Base-by-base conservation (phyloP, 2,797 vertebrate genomes). In the Sciurus vulgaris region DNA sequence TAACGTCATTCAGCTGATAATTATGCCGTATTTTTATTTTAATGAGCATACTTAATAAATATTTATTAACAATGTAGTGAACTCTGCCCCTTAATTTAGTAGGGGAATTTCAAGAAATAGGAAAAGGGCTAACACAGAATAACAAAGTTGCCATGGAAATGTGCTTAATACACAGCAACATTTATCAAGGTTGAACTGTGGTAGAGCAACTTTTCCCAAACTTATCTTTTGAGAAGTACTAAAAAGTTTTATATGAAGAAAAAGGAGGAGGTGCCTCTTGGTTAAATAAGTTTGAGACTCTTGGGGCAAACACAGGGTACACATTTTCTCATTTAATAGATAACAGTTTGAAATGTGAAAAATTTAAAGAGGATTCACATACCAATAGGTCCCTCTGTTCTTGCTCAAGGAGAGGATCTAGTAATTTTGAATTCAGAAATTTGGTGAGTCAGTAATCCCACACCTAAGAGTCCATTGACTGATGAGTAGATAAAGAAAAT, bases 131-230 rank as follows among this genome's bases (percentile, higher is more conserved):
- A 79, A 35, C 15, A 35, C 15, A 35, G 26, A 76, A 82, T 85
- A 76, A 82, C 76, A 82, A 92, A 94, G 1, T 8, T 86, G 7
- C 33, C 30, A 38, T 49, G 28, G 54, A 20, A 94, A 51, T 6
- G 15, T 93, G 9, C 26, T 84, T 87, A 69, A 84, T 49, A 88
- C 59, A 76, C 84, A 93, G 17, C 11, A 96, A 33, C n/a, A 81
- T 86, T 94, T 94, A 26, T 74, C 70, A 54, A 79, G 49, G 35
- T 90, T 63, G n/a, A 84, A 72, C 17, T 74, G 2, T 69, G 84
- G 84, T 33, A 78, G 10, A 44, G 17, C 28, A 90, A 9, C 24
- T 24, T 83, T 85, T 38, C 49, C 18, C 22, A 56, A 74, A 76
- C 17, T 73, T 38, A 47, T 28, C 30, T 74, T 84, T 88, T 49